Conservation (phyloP, 2,888 invertebrate species). For the Pemphredon lugubris region DNA sequence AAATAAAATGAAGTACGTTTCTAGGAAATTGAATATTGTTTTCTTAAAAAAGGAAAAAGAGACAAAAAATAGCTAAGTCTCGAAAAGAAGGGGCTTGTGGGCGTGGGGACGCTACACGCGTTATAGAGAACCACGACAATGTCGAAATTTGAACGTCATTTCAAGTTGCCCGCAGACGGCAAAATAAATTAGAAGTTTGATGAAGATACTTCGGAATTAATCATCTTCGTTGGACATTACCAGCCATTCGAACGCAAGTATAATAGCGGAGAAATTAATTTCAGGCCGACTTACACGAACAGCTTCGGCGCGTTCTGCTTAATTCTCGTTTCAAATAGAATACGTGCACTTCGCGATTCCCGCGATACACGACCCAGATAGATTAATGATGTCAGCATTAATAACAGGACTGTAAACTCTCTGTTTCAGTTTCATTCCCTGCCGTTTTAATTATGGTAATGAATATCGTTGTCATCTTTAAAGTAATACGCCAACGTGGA, state of each 20-base stretch:
- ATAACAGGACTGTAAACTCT: slow-evolving; percentile 48
- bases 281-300: slow-evolving; percentile 16
- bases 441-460: slow-evolving; percentile 59
- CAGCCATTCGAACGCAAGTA: slow-evolving; percentile 11
- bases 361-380: slow-evolving; percentile 49
- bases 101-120: neutral
- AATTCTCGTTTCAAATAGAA: slow-evolving; percentile 36
- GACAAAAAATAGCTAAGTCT: no score
- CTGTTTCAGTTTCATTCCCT: slow-evolving; percentile 45
- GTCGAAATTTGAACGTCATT: neutral
- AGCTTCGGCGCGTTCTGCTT: slow-evolving; percentile 7
- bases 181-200: slow-evolving; percentile 2
- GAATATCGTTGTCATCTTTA: slow-evolving; percentile 34
- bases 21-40: no score
- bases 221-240: slow-evolving; percentile 36
- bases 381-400: slow-evolving; percentile 62
- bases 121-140: neutral
- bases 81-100: no score
- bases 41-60: no score
- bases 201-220: slow-evolving; percentile 39
- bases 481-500: no score
- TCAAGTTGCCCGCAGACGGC: neutral
- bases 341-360: slow-evolving; percentile 39
- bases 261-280: slow-evolving; percentile 53
- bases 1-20: no score